These are phyloP conservation scores for Cyclina sinensis DNA, from an alignment of 1,140 invertebrate species.

Conservation along the genomic window DNA sequence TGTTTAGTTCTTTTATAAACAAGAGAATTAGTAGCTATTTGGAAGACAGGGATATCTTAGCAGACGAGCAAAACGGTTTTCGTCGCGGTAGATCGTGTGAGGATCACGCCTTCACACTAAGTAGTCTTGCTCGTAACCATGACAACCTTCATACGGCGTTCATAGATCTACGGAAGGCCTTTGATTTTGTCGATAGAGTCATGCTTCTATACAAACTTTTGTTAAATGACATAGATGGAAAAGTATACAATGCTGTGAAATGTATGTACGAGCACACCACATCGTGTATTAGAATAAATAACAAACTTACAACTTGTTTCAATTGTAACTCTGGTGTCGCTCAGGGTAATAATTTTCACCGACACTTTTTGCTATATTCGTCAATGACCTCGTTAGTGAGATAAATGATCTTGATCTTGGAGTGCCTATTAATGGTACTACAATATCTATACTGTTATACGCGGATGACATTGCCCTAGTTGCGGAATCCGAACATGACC, in stretches of 20 bases:
- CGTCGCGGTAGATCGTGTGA: slow-evolving; percentile 58
- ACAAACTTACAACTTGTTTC: slow-evolving; percentile 63
- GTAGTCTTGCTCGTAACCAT: slow-evolving; percentile 54
- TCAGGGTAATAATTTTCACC: slow-evolving; percentile 69
- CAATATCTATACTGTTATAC: slow-evolving; percentile 47
- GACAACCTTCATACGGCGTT: slow-evolving; percentile 22
- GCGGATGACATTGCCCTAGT: slow-evolving; percentile 61
- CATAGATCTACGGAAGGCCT: slow-evolving; percentile 40
- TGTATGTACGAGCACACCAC: slow-evolving; percentile 19
- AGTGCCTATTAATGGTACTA: background rate
- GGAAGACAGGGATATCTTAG: slow-evolving; percentile 60
- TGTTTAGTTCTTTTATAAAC: slow-evolving; percentile 65
- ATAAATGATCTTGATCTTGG: slow-evolving; percentile 50
- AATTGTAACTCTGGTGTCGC: slow-evolving; percentile 55
- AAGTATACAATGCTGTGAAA: slow-evolving; percentile 56
- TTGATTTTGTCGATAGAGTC: slow-evolving; percentile 47
- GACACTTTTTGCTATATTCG: slow-evolving; percentile 60
- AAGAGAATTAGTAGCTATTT: slow-evolving; percentile 56
- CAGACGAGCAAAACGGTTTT: slow-evolving; percentile 69
- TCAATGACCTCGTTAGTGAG: slow-evolving; percentile 60
- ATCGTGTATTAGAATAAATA: slow-evolving; percentile 54
- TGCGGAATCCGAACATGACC: slow-evolving; percentile 10
- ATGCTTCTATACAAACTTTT: slow-evolving; percentile 50
- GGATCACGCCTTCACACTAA: slow-evolving; percentile 65
- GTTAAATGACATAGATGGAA: slow-evolving; percentile 50